Conservation (phyloP, 2,888 invertebrate species). For the Sarcophaga caerulescens region DNA sequence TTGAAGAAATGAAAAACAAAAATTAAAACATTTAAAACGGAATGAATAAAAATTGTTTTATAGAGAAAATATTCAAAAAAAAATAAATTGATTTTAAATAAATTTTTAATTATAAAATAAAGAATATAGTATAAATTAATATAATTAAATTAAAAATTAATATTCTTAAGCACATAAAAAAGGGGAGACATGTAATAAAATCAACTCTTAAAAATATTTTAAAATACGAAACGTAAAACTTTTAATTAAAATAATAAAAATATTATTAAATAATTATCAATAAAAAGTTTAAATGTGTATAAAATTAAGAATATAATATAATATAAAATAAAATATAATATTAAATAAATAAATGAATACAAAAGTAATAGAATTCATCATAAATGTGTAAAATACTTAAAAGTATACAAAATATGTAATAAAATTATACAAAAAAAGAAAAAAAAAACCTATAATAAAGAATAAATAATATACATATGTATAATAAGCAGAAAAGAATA, state of each 20-base stretch:
- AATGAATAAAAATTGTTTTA: no score
- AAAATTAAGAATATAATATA: not conserved
- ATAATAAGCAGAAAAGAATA: not conserved
- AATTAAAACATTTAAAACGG: not conserved
- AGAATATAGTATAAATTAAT: not conserved
- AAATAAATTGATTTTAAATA: no score
- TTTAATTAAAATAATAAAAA: not conserved
- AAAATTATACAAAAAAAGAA: slow-evolving; percentile 17
- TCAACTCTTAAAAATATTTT: not conserved
- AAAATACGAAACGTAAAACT: not conserved
- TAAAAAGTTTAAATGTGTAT: not conserved
- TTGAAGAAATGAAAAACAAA: not conserved
- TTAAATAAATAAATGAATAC: not conserved
- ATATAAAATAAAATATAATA: not conserved
- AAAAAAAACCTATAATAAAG: not conserved
- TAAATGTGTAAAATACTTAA: slow-evolving; percentile 14
- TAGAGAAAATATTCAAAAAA: no score
- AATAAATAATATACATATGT: no score
- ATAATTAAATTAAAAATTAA: not conserved
- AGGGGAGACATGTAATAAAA: no score
- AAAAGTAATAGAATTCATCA: not conserved
- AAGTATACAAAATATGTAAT: not conserved
- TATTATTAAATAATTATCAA: not conserved
- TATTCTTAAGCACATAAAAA: not conserved
- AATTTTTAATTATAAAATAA: no score